phyloP scores from a whole-genome alignment of 2,888 invertebrate genomes.

The Poecilobothrus nobilitatus region DNA sequence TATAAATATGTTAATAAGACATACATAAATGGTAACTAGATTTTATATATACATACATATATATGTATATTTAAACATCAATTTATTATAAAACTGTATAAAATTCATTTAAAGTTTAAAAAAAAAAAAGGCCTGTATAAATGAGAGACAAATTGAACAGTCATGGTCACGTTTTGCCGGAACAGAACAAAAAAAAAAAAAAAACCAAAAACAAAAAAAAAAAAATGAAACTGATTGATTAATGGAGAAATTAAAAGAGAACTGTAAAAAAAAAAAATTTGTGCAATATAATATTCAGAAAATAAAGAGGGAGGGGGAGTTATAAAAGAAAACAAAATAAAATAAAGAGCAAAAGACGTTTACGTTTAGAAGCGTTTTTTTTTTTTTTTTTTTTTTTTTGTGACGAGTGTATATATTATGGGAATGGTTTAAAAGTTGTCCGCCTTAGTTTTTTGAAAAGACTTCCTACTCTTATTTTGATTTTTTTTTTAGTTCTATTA shows the following conservation, averaged over 20 bases:
- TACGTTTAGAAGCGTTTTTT: no score
- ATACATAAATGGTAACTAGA: no score
- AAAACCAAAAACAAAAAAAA: background rate
- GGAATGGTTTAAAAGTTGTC: no score
- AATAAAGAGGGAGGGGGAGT: no score
- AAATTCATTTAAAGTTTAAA: background rate
- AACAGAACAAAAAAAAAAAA: background rate
- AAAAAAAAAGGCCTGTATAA: background rate
- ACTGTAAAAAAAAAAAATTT: background rate
- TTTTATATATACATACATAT: background rate
- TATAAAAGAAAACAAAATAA: background rate
- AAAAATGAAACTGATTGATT: background rate
- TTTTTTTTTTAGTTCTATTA: no score
- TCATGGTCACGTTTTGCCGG: background rate
- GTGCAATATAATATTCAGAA: background rate
- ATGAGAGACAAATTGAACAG: background rate
- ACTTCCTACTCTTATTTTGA: no score
- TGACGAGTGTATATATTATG: no score
- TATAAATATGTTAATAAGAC: background rate
- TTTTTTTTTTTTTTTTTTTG: no score
- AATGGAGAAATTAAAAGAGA: background rate
- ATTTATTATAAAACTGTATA: background rate
- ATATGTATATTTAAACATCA: background rate
- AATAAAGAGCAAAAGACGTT: background rate
- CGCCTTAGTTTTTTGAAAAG: no score